Base-by-base conservation (phyloP, 2,113 vertebrate species). In the Gallinago paraguaiae region DNA sequence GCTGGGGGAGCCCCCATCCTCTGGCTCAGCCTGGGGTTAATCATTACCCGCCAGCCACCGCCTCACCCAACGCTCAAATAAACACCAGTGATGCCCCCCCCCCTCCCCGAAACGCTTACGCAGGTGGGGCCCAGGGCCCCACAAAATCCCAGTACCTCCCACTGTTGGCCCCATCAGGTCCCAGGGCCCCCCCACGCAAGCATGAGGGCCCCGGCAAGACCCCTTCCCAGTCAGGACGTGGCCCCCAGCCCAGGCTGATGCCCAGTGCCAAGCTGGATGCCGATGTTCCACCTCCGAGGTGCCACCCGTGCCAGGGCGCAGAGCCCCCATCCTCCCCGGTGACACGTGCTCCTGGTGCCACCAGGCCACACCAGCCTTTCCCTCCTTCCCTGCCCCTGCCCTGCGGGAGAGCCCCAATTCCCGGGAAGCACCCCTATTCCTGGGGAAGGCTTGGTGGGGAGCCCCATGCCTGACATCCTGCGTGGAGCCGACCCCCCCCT, bases 31-130 rank as follows among this genome's bases (percentile, higher is more conserved):
- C 69, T 6, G 3, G 45, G 60, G 92, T 96, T 96, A 96, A 94
- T 96, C 78, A 96, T 95, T 96, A 95, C 27, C 61, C 0, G 65
- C 45, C 12, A 3, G 77, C 30, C 81, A 68, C 68, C 7, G 82
- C 90, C 91, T 85, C 88, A 2, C 96, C 92, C 94, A 54, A 8
- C 87, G 4, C 54, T 84, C 94, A 94, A 74, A 94, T 81, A 96
- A 86, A 57, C 35, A n/a, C 30, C 4, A 1, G 35, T 57, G 82
- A 33, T n/a, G 4, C 35, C 82, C 95, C 95, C n/a, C 39, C 37
- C 39, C 39, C n/a, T n/a, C 39, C 90, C 68, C 23, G 27, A 91
- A 89, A 51, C 0, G 54, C 77, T 95, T 89, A 91, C 74, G 41
- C 77, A 87, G 69, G 60, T 81, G 54, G 60, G 68, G 90, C 72